Evolutionary conservation across 2,888 invertebrate species (phyloP).

Genomic region (Drosophila eohydei): DNA sequence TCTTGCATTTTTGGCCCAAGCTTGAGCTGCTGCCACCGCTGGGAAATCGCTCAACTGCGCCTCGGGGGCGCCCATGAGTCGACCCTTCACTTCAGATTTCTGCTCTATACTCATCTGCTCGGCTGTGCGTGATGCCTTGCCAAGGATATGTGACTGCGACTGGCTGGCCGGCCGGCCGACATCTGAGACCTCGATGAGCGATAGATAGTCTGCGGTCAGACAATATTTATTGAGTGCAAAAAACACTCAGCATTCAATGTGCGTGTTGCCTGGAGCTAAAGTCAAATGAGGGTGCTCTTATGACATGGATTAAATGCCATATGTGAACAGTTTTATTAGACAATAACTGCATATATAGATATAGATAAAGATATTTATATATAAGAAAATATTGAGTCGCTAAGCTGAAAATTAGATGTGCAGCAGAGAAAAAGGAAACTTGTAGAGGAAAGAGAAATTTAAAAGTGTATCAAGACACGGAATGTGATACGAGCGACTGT

Average conservation of each 20-base stretch:
- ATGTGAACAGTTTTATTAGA: background rate
- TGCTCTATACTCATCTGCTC: background rate
- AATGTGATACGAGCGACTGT: background rate
- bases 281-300: constrained; percentile 17
- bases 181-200: constrained; percentile 65
- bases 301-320: background rate
- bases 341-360: background rate
- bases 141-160: constrained; percentile 27
- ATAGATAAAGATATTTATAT: background rate
- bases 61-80: constrained; percentile 34
- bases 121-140: constrained; percentile 44
- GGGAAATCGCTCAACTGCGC: constrained; percentile 68
- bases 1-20: constrained; percentile 42
- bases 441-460: background rate
- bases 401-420: background rate
- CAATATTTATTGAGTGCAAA: constrained; percentile 75
- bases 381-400: background rate
- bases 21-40: constrained; percentile 43
- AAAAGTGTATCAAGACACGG: background rate
- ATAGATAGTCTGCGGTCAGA: constrained; percentile 65
- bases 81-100: background rate
- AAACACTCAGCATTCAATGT: constrained; percentile 45
- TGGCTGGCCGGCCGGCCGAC: constrained; percentile 46
- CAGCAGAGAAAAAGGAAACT: background rate
- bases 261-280: constrained; percentile 34